Percentiles rank a stretch among this genome's conserved stretches.
Conservation (phyloP, 2,113 vertebrate species). For the Macrotus californicus region DNA sequence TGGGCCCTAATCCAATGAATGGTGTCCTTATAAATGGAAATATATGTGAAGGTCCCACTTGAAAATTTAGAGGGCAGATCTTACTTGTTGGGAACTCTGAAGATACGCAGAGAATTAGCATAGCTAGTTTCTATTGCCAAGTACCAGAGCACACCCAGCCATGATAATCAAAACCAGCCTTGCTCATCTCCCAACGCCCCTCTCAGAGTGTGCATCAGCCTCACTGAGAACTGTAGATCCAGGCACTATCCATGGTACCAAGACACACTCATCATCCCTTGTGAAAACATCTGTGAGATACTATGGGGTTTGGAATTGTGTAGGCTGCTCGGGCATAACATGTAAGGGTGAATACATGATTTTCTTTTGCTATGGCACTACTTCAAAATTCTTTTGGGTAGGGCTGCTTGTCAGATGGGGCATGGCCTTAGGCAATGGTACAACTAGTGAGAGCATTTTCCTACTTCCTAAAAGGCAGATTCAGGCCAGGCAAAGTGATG, state of each 20-base stretch:
- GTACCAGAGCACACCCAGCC: neutral
- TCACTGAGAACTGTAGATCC: fast-evolving
- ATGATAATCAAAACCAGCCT: neutral
- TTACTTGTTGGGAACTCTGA: neutral
- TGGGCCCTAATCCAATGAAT: neutral
- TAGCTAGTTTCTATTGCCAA: neutral
- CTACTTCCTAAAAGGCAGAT: neutral
- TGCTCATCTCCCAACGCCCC: neutral
- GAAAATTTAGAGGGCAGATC: neutral
- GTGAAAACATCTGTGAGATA: neutral
- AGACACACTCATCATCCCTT: too few relatives aligned
- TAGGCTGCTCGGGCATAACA: neutral
- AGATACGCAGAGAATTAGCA: too few relatives aligned
- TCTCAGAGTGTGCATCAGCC: neutral
- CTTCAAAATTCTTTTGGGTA: neutral
- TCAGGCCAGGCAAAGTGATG: neutral
- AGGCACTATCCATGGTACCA: fast-evolving
- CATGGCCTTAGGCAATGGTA: neutral
- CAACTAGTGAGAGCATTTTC: neutral
- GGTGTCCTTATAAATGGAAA: neutral
- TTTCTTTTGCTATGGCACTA: neutral
- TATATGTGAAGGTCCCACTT: fast-evolving
- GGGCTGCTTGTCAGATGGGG: neutral
- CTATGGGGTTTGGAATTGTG: neutral
- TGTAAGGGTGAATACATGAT: neutral